Conservation (phyloP, 1,140 invertebrate species). For the Drosophila ficusphila region DNA sequence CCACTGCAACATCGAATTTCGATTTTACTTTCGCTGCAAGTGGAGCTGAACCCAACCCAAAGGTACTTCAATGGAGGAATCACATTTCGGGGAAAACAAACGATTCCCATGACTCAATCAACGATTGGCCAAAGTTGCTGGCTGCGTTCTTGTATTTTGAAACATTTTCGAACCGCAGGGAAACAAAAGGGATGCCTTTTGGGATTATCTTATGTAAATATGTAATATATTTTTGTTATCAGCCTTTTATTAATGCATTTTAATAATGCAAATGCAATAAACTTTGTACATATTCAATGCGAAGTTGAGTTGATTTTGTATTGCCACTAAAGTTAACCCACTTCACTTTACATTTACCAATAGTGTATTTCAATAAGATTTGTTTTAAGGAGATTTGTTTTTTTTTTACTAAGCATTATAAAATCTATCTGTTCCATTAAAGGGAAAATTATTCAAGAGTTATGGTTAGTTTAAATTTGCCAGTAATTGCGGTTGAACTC, state of each 20-base stretch:
- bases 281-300: too few species aligned
- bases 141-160: background rate
- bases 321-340: background rate
- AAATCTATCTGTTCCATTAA: too few species aligned
- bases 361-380: background rate
- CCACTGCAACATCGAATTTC: conserved; percentile 3
- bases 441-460: too few species aligned
- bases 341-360: background rate
- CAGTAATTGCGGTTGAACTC: too few species aligned
- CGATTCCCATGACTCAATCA: background rate
- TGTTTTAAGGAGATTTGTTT: background rate
- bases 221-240: too few species aligned
- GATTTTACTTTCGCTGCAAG: background rate
- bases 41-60: background rate
- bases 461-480: too few species aligned
- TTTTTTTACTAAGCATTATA: too few species aligned
- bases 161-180: too few species aligned
- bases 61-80: background rate
- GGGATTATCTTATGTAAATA: too few species aligned
- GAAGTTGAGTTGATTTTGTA: background rate
- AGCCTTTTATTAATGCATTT: too few species aligned
- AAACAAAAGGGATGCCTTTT: too few species aligned
- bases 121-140: background rate
- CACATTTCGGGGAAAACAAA: background rate
- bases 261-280: too few species aligned